Conservation (phyloP, 2,797 vertebrate species). For the Leucoraja ocellata region DNA sequence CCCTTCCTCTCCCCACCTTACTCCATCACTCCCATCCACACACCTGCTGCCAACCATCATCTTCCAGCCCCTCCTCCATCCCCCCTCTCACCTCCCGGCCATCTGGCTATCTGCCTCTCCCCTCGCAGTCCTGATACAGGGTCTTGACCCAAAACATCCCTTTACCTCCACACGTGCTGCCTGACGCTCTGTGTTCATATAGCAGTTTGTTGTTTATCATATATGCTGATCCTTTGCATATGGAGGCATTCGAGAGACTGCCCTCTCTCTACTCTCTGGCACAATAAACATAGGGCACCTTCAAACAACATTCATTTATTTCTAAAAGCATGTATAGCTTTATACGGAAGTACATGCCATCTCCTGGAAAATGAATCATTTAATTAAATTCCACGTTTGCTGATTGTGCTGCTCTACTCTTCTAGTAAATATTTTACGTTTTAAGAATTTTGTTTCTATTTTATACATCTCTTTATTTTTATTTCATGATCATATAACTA, state of each 20-base stretch:
- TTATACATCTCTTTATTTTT: neutral
- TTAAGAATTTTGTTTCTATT: neutral
- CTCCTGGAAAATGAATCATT: neutral
- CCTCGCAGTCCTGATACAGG: no score
- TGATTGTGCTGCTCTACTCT: neutral
- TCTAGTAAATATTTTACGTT: neutral
- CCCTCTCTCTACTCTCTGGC: neutral
- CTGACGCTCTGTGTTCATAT: no score
- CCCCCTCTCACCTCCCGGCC: neutral
- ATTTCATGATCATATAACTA: no score
- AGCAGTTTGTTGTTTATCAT: neutral
- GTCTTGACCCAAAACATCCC: no score
- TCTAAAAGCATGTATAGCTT: neutral
- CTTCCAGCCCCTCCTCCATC: neutral
- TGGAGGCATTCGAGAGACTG: neutral
- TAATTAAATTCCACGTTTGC: neutral
- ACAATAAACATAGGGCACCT: neutral
- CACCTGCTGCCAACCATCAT: neutral
- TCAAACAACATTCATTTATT: neutral
- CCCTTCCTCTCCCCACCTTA: no score
- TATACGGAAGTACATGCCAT: neutral
- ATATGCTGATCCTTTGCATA: neutral
- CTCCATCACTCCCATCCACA: neutral
- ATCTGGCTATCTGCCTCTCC: neutral
- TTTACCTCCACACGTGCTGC: no score